phyloP scores from a whole-genome alignment of 64 coral and sea anemone species.

The Stichodactyla mertensii region DNA sequence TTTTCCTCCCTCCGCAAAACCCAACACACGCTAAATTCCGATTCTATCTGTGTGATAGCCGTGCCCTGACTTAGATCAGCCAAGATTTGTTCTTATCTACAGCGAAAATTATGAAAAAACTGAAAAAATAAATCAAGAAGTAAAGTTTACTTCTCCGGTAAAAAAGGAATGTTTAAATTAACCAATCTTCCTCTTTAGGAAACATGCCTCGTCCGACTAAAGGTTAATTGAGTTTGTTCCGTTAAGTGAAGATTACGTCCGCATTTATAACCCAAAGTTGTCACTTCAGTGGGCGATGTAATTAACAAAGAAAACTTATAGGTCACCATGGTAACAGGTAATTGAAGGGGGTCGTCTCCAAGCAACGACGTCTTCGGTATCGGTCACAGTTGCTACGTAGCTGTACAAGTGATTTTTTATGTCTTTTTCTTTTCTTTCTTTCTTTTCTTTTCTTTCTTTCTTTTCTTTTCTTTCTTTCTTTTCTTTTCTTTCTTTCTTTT shows the following conservation, averaged over 20 bases:
- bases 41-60: too few relatives aligned
- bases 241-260: not conserved
- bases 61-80: too few relatives aligned
- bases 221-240: conserved; percentile 1
- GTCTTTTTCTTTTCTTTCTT: not conserved
- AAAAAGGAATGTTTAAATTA: not conserved
- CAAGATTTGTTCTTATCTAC: too few relatives aligned
- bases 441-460: too few relatives aligned
- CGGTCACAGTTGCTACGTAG: not conserved
- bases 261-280: not conserved
- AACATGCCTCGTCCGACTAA: not conserved
- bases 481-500: too few relatives aligned
- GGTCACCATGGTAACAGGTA: not conserved
- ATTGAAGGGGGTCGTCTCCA: not conserved
- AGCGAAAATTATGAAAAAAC: not conserved
- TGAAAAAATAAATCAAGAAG: not conserved
- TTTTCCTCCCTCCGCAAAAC: too few relatives aligned
- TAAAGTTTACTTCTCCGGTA: not conserved
- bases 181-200: not conserved
- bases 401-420: not conserved
- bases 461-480: too few relatives aligned
- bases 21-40: too few relatives aligned
- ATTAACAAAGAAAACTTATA: not conserved
- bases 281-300: not conserved
- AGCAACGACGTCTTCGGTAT: not conserved